phyloP scores from a whole-genome alignment of 1,140 invertebrate genomes.

The Parapsyche elsis region DNA sequence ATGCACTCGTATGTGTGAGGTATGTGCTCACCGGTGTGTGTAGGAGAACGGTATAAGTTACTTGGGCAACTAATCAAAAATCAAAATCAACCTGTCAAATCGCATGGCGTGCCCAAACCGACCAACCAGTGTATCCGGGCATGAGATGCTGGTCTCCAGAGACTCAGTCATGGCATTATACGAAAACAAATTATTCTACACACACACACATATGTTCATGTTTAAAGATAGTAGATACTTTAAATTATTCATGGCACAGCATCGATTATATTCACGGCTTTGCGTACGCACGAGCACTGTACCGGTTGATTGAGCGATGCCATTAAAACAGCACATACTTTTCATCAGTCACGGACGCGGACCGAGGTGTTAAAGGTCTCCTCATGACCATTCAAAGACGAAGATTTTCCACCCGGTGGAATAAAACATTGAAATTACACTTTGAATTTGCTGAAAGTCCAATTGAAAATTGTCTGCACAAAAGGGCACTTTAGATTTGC shows the following conservation, averaged over 20 bases:
- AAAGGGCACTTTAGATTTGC: too few species aligned
- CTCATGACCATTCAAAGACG: too few species aligned
- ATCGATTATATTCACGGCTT: neutral
- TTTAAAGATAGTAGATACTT: too few species aligned
- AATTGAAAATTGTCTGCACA: too few species aligned
- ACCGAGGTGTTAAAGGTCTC: neutral
- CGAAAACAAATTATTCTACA: neutral
- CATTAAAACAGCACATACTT: conserved; percentile 8
- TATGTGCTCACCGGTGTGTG: conserved; percentile 21
- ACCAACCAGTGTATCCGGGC: conserved; percentile 27
- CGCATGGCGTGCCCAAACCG: conserved; percentile 36
- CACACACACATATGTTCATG: too few species aligned
- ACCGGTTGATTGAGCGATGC: conserved; percentile 6
- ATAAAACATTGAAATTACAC: too few species aligned
- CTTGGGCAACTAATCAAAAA: conserved; percentile 54
- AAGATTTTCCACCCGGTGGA: too few species aligned
- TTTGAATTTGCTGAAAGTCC: too few species aligned
- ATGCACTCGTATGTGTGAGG: conserved; percentile 5
- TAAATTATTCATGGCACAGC: conserved; percentile 11
- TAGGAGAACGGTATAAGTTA: conserved; percentile 48
- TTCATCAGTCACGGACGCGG: conserved; percentile 6
- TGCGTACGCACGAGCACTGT: neutral
- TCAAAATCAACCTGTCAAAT: conserved; percentile 53
- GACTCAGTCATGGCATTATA: neutral
- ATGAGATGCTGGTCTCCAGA: neutral